These are phyloP conservation scores for Hydrozoanthus gracilis DNA, from an alignment of 92 coral and sea anemone species.

Conservation along the genomic window DNA sequence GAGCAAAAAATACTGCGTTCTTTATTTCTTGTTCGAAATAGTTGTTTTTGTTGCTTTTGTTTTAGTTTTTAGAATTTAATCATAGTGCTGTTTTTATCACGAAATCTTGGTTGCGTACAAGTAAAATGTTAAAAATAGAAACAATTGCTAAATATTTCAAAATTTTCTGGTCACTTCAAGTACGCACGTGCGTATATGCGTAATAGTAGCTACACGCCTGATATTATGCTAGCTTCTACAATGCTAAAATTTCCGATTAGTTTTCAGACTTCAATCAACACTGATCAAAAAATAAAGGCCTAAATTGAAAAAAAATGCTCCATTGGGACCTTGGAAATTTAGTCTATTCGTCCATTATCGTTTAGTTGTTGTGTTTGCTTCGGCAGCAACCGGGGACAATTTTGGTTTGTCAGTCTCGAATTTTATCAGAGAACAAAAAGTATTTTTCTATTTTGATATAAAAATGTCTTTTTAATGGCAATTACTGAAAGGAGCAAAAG, in stretches of 20 bases:
- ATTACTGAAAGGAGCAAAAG: neutral
- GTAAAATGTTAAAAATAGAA: conserved; percentile 25
- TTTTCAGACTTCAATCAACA: neutral
- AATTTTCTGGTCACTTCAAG: conserved; percentile 29
- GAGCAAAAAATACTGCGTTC: conserved; percentile 44
- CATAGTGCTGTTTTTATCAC: conserved; percentile 22
- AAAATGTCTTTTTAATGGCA: neutral
- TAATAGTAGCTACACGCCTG: conserved; percentile 22
- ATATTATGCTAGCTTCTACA: neutral
- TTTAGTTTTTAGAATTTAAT: conserved; percentile 19
- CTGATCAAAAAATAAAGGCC: neutral
- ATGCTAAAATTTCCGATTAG: neutral
- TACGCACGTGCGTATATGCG: conserved; percentile 4
- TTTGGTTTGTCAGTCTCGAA: neutral
- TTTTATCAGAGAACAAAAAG: neutral
- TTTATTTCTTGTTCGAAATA: conserved; percentile 43
- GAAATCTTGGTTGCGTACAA: conserved; percentile 10
- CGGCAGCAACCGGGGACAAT: neutral
- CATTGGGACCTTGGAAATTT: neutral
- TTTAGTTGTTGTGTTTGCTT: neutral
- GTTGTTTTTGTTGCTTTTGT: conserved; percentile 18
- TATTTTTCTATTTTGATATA: neutral
- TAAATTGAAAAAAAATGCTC: neutral
- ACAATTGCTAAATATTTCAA: conserved; percentile 28
- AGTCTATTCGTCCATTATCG: neutral